These are phyloP conservation scores for Triplophysa dalaica DNA, from an alignment of 2,113 vertebrate genomes.

Conservation along the genomic window DNA sequence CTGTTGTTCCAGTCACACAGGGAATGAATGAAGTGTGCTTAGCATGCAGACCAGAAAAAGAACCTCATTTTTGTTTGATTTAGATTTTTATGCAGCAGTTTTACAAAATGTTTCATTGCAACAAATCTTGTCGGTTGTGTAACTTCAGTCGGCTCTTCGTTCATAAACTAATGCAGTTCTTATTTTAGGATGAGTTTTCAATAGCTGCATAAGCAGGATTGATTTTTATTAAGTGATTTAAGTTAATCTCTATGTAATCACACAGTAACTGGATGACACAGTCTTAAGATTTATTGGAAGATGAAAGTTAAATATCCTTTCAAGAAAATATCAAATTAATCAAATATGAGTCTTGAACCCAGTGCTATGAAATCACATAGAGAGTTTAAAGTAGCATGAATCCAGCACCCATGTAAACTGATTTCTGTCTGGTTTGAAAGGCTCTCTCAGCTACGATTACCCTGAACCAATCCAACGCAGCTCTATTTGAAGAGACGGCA, in stretches of 20 bases:
- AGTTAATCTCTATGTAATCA: slow-evolving; percentile 29
- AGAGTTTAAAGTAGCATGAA: slow-evolving; percentile 11
- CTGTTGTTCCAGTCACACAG: slow-evolving; percentile 25
- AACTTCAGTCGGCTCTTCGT: not conserved
- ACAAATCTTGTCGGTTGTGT: not conserved
- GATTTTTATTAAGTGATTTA: slow-evolving; percentile 10
- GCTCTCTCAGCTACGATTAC: slow-evolving; percentile 10
- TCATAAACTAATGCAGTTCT: not conserved
- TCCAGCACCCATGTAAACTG: slow-evolving; percentile 19
- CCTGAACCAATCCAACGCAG: slow-evolving; percentile 11
- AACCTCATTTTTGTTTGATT: slow-evolving; percentile 21
- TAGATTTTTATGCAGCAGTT: slow-evolving; percentile 16
- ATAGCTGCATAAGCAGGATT: not conserved
- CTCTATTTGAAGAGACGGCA: slow-evolving; percentile 25
- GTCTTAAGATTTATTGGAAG: slow-evolving; percentile 28
- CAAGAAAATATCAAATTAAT: slow-evolving; percentile 4
- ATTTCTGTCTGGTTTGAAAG: slow-evolving; percentile 4
- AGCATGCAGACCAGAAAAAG: not conserved
- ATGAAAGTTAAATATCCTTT: slow-evolving; percentile 32
- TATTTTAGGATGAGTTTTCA: not conserved
- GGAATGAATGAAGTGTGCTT: slow-evolving; percentile 10
- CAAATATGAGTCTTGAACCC: slow-evolving; percentile 14
- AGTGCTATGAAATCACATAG: slow-evolving; percentile 13
- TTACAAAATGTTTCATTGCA: not conserved
- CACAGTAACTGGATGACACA: slow-evolving; percentile 1